These are phyloP conservation scores for Pipistrellus pipistrellus DNA, from an alignment of 2,797 vertebrate genomes.

Conservation along the genomic window DNA sequence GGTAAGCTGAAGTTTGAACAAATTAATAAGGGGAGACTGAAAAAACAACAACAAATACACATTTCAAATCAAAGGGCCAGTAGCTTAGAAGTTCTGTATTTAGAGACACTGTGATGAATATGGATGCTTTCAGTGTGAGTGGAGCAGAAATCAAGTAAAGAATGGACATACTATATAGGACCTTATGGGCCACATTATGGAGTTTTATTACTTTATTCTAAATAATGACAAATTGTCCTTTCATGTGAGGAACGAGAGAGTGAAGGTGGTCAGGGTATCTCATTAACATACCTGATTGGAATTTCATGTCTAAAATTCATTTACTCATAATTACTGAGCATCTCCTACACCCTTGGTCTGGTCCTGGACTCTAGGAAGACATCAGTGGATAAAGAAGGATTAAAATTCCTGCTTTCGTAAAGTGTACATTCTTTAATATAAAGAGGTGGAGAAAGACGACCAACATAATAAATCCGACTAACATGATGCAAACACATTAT, in stretches of 20 bases:
- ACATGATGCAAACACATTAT: fast-evolving
- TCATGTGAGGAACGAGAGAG: not conserved
- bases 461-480: not conserved
- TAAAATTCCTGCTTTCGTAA: not conserved
- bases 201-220: not conserved
- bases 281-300: fast-evolving
- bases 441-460: not conserved
- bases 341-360: not conserved
- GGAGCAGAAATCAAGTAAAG: not conserved
- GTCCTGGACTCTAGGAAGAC: not conserved
- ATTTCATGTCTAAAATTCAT: not conserved
- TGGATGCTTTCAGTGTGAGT: not conserved
- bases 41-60: too few relatives aligned
- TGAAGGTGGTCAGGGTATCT: not conserved
- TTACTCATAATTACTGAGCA: not conserved
- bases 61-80: not conserved
- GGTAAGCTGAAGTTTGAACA: not conserved
- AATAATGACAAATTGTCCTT: not conserved
- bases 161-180: fast-evolving
- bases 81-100: not conserved
- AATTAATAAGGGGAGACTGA: not conserved
- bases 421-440: not conserved
- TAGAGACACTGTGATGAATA: not conserved
- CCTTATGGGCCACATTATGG: not conserved
- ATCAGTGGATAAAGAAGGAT: not conserved